phyloP scores from a whole-genome alignment of 2,113 vertebrate genomes.

The Cebidichthys violaceus region DNA sequence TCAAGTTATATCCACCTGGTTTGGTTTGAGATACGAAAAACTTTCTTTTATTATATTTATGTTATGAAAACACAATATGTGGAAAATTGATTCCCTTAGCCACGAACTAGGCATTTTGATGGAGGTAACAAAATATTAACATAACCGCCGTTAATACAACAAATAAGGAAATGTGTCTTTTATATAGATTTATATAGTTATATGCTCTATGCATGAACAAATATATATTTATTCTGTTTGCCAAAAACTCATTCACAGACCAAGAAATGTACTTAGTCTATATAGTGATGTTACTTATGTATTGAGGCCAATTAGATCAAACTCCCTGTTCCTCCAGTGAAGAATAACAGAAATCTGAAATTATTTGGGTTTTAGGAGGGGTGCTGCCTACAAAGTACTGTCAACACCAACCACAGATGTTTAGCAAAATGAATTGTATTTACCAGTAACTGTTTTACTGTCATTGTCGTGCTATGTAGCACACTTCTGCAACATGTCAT shows the following conservation, averaged over 20 bases:
- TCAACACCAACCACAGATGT: background rate
- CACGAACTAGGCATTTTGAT: background rate
- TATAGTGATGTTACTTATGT: background rate
- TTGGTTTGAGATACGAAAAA: background rate
- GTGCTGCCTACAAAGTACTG: background rate
- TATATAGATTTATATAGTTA: background rate
- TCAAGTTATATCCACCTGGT: constrained; percentile 54
- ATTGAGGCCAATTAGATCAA: background rate
- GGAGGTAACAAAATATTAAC: background rate
- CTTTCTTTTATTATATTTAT: constrained; percentile 12
- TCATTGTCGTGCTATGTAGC: background rate
- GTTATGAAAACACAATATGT: constrained; percentile 21
- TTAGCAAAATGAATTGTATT: background rate
- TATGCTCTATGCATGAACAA: background rate
- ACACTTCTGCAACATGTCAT: background rate
- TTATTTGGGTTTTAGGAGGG: background rate
- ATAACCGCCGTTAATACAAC: background rate
- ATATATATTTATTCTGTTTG: background rate
- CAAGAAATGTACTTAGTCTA: no score
- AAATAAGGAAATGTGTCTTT: background rate
- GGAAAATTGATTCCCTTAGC: background rate
- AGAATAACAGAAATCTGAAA: background rate
- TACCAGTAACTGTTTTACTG: background rate
- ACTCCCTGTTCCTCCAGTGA: background rate
- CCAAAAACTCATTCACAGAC: background rate